Base-by-base conservation (phyloP, 2,113 vertebrate genomes). In the Herpailurus yagouaroundi region DNA sequence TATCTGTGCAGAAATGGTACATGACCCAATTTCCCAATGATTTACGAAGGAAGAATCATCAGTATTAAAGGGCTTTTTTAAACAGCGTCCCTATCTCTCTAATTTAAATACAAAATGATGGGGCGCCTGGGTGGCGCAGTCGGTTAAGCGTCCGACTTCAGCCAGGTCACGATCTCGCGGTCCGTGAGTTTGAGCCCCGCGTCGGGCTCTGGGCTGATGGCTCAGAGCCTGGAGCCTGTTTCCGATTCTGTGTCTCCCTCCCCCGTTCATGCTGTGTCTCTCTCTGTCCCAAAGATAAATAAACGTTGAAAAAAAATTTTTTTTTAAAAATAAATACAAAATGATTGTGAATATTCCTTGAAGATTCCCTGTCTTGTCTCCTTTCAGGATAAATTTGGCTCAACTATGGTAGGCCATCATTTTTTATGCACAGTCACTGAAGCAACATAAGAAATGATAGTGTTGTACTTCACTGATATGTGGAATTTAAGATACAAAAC, bases 291-390 rank as follows among this genome's bases (percentile, higher is more conserved):
- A n/a, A n/a, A n/a, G n/a, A n/a, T n/a, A n/a, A n/a, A n/a, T n/a
- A n/a, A n/a, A n/a, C n/a, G n/a, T n/a, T n/a, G n/a, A n/a, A n/a
- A n/a, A n/a, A n/a, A n/a, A n/a, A n/a, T n/a, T n/a, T n/a, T n/a
- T n/a, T n/a, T n/a, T n/a, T n/a, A n/a, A n/a, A n/a, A n/a, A n/a
- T 95, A 88, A 92, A 93, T 48, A 74, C 82, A 82, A 88, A 92
- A 88, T 92, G 36, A 66, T 73, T n/a, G 45, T 73, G 55, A 88
- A 64, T 88, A 80, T 74, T 73, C 31, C 21, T 55, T 93, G 45
- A 36, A 36, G 25, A 5, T 52, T 84, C 50, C 60, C 38, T 63
- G 73, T 64, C 64, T 86, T 50, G 15, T 48, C 77, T 83, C 38
- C 31, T 88, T 89, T 66, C 57, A 68, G 79, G 60, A 33, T 96